phyloP scores from a whole-genome alignment of 2,113 vertebrate species.

The Cacatua alba region DNA sequence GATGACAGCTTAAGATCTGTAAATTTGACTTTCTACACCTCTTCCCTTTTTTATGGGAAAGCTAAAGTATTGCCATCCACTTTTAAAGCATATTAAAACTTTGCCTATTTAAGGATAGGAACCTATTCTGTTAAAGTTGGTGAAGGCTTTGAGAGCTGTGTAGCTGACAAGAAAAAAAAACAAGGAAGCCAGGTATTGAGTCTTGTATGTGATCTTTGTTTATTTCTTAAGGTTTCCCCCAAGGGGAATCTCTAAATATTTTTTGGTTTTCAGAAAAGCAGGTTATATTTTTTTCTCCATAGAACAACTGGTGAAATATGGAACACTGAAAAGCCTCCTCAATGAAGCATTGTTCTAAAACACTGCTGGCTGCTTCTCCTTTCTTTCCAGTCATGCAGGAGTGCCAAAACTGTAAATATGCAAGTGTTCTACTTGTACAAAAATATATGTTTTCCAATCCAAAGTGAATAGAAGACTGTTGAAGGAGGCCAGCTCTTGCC shows the following conservation, averaged over 20 bases:
- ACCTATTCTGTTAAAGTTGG: not conserved
- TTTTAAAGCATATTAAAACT: not conserved
- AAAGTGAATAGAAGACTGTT: not conserved
- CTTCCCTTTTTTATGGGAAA: not conserved
- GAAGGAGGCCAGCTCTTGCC: slow-evolving; percentile 22
- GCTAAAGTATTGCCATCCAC: not conserved
- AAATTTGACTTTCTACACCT: not conserved
- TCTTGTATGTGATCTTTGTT: not conserved
- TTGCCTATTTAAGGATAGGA: not conserved
- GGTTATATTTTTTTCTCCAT: not conserved
- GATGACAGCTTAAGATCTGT: not conserved
- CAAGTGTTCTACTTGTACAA: not conserved
- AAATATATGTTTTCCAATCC: not conserved
- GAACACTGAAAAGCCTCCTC: not conserved
- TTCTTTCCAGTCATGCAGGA: not conserved
- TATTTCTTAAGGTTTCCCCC: not conserved
- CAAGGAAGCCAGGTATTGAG: not conserved
- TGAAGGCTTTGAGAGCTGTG: not conserved
- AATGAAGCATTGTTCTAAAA: slow-evolving; percentile 27
- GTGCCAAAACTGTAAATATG: slow-evolving; percentile 42
- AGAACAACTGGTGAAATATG: not conserved
- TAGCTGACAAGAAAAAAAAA: not conserved
- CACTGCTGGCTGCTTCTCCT: not conserved
- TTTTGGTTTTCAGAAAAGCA: not conserved
- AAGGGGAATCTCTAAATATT: not conserved